Conservation (phyloP, 1,140 invertebrate species). For the Heterodera schachtii region DNA sequence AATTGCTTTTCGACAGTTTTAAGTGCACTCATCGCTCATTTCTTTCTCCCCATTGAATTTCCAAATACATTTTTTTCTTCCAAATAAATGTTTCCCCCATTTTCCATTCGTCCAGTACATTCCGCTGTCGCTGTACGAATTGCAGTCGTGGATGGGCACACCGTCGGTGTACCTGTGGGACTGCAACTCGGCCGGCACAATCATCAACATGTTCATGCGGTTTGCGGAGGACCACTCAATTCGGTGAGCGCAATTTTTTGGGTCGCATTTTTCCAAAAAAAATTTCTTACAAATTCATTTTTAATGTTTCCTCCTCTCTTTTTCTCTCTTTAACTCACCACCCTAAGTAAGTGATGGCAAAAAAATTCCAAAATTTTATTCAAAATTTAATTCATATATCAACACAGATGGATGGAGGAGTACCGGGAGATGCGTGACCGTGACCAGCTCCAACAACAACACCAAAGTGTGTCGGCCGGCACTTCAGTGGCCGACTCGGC, state of each 20-base stretch:
- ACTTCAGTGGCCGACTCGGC: not conserved
- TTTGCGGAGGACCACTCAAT: slow-evolving; percentile 58
- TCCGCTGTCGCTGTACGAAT: slow-evolving; percentile 93
- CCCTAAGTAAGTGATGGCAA: too few species aligned
- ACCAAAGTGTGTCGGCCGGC: slow-evolving; percentile 2
- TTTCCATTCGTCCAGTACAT: slow-evolving; percentile 80
- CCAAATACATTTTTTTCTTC: too few species aligned
- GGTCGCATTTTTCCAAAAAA: not conserved
- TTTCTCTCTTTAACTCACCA: not conserved
- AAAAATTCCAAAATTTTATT: too few species aligned
- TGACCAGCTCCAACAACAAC: slow-evolving; percentile 10
- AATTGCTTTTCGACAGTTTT: too few species aligned
- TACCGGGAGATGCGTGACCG: slow-evolving; percentile 21
- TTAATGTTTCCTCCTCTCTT: not conserved
- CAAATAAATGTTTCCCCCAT: too few species aligned
- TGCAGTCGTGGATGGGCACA: slow-evolving; percentile 97
- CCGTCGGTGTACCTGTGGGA: slow-evolving; percentile 99
- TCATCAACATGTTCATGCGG: slow-evolving; percentile 58
- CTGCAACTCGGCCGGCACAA: slow-evolving; percentile 95
- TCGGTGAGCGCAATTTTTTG: slow-evolving; percentile 11
- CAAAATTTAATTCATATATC: too few species aligned
- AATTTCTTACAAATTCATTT: not conserved
- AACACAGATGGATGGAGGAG: slow-evolving; percentile 28
- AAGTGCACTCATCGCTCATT: slow-evolving; percentile 11
- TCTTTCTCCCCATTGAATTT: not conserved